Percentiles rank a stretch among this genome's conserved stretches.
Evolutionary conservation across 2,888 invertebrate species (phyloP).

Genomic region (Hipparchia semele): DNA sequence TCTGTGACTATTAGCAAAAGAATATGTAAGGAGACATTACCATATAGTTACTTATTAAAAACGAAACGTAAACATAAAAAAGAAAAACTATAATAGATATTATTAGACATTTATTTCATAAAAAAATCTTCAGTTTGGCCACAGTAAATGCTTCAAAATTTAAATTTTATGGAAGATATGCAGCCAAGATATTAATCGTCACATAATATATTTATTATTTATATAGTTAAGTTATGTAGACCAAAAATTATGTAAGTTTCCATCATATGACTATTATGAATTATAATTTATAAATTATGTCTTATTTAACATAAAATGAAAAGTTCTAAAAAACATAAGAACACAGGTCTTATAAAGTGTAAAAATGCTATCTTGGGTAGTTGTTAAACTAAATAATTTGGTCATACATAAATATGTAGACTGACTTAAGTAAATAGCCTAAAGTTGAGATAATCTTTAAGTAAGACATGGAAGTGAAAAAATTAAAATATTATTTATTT

Average conservation of each 20-base stretch:
- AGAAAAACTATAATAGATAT: neutral
- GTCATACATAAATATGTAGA: neutral
- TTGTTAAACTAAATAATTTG: too few relatives aligned
- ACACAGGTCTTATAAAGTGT: too few relatives aligned
- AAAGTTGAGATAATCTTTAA: neutral
- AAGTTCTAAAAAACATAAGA: neutral
- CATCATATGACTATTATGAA: too few relatives aligned
- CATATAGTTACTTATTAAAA: too few relatives aligned
- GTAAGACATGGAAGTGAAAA: too few relatives aligned
- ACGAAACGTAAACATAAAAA: neutral
- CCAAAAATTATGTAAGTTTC: too few relatives aligned
- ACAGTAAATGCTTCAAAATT: constrained; percentile 32
- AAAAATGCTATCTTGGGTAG: too few relatives aligned
- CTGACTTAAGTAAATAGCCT: neutral
- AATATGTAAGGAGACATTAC: too few relatives aligned
- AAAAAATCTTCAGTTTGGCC: constrained; percentile 21
- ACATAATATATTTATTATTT: neutral
- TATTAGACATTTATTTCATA: constrained; percentile 29
- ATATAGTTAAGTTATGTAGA: too few relatives aligned
- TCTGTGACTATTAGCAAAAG: too few relatives aligned
- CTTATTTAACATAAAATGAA: neutral
- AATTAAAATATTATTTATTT: neutral
- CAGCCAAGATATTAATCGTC: constrained; percentile 7
- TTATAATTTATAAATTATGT: too few relatives aligned
- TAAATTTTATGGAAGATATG: constrained; percentile 34